Conservation (phyloP, 2,888 invertebrate species). For the Microplitis deprimator region DNA sequence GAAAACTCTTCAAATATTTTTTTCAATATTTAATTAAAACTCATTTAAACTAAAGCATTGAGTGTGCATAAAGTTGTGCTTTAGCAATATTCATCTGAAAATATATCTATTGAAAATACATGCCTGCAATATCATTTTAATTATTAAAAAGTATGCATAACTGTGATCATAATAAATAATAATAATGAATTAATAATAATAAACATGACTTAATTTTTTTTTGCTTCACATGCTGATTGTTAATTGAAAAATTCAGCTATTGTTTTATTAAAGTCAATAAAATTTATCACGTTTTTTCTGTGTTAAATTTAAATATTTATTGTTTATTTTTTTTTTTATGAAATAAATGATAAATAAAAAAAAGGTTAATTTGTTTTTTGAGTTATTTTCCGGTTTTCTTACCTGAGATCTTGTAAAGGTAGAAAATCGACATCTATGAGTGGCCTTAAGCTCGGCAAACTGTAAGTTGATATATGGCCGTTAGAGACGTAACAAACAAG, state of each 20-base stretch:
- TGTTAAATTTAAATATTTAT: background rate
- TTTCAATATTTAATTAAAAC: background rate
- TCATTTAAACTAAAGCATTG: constrained; percentile 37
- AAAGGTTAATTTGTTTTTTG: constrained; percentile 56
- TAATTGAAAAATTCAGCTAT: constrained; percentile 21
- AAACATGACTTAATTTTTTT: background rate
- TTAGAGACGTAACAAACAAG: constrained; percentile 94
- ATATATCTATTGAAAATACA: constrained; percentile 7
- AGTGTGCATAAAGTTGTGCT: constrained; percentile 52
- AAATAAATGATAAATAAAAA: constrained; percentile 47
- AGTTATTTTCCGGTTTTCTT: constrained; percentile 61
- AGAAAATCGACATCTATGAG: constrained; percentile 95
- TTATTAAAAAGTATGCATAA: background rate
- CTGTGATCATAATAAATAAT: constrained; percentile 3
- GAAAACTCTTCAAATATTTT: background rate
- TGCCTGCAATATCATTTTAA: constrained; percentile 15
- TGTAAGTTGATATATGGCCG: constrained; percentile 93
- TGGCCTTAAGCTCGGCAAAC: constrained; percentile 94
- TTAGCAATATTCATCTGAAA: constrained; percentile 57
- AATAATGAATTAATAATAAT: constrained; percentile 1
- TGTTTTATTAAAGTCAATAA: constrained; percentile 35
- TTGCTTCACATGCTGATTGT: constrained; percentile 4
- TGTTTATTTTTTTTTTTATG: constrained; percentile 6
- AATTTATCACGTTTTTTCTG: background rate
- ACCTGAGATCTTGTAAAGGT: constrained; percentile 95